phyloP scores from a whole-genome alignment of 2,888 invertebrate species.

The Sclerodermus sp. region DNA sequence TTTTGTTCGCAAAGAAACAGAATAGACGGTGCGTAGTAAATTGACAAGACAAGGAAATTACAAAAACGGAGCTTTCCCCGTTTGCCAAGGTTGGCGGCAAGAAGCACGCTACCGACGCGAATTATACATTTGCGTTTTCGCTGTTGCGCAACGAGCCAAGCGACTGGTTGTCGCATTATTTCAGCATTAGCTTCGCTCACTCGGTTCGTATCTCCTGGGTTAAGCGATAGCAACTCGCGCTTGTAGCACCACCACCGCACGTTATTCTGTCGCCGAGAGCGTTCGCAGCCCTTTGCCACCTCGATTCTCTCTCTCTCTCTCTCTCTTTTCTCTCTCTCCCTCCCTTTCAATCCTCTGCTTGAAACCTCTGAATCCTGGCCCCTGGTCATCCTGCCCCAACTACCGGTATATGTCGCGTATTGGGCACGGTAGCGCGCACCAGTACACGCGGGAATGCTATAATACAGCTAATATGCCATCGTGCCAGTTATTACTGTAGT shows the following conservation, averaged over 20 bases:
- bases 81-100: too few relatives aligned
- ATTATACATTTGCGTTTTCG: conserved; percentile 16
- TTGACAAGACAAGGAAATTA: too few relatives aligned
- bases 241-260: too few relatives aligned
- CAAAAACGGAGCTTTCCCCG: too few relatives aligned
- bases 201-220: conserved; percentile 28
- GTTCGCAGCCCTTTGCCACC: too few relatives aligned
- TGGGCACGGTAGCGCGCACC: too few relatives aligned
- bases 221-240: conserved; percentile 30
- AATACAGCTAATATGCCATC: conserved; percentile 29
- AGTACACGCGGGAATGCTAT: conserved; percentile 9
- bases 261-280: too few relatives aligned
- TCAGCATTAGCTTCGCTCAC: conserved; percentile 33
- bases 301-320: neutral
- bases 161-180: conserved; percentile 32
- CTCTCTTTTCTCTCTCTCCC: neutral
- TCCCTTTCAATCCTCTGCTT: neutral
- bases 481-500: conserved; percentile 37
- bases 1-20: too few relatives aligned
- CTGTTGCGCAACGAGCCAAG: conserved; percentile 7
- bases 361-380: too few relatives aligned
- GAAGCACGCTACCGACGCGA: too few relatives aligned
- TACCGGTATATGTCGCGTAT: neutral
- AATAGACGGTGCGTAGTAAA: too few relatives aligned
- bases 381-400: conserved; percentile 12